phyloP scores from a whole-genome alignment of 2,888 invertebrate species.

The Hedya salicella region DNA sequence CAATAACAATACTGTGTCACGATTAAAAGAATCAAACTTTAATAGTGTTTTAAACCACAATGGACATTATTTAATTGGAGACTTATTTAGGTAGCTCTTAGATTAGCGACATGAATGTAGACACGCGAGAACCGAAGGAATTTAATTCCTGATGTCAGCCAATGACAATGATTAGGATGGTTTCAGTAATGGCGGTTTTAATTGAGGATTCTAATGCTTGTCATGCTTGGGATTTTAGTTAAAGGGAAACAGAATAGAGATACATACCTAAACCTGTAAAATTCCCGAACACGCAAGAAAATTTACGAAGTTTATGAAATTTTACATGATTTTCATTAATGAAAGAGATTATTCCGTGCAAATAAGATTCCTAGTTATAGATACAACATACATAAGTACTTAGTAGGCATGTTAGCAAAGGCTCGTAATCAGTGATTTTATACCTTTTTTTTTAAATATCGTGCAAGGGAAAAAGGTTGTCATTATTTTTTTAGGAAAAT shows the following conservation, averaged over 20 bases:
- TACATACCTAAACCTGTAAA: no score
- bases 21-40: neutral
- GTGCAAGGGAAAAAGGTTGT: neutral
- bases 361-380: no score
- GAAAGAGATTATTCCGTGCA: no score
- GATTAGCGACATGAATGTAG: slow-evolving; percentile 16
- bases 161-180: slow-evolving; percentile 23
- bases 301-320: no score
- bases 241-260: neutral
- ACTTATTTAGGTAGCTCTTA: slow-evolving; percentile 8
- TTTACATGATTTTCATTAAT: no score
- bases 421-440: no score
- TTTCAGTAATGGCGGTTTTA: neutral
- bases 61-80: neutral
- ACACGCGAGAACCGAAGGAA: slow-evolving; percentile 28
- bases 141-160: slow-evolving; percentile 20
- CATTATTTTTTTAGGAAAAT: neutral
- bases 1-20: neutral
- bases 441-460: no score
- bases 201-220: neutral
- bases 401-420: no score
- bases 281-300: no score
- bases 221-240: slow-evolving; percentile 8
- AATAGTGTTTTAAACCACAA: neutral
- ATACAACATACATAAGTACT: no score